Base-by-base conservation (phyloP, 2,888 invertebrate genomes). In the Cryptocheilus praepositus region DNA sequence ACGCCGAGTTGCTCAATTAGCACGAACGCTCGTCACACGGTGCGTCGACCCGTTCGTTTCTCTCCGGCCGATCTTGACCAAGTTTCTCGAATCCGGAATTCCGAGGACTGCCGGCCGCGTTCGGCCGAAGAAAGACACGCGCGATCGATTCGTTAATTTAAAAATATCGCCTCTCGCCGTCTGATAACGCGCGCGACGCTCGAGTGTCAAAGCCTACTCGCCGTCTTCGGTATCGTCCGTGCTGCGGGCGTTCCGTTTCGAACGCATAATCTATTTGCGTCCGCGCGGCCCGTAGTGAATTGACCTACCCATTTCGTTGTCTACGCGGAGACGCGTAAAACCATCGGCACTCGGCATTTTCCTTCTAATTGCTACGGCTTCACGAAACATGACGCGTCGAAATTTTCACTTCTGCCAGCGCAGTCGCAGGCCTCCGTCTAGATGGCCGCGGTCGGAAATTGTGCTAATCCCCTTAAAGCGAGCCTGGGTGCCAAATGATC, bases 381-480 rank as follows among this genome's bases (percentile, higher is more conserved):
- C 45, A 16, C 2, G n/a, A 8, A 11, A 49, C 19, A 4, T 19
- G 49, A 49, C 49, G 49, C 16, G 49, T n/a, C 49, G 1, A 49
- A 16, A 19, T 18, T n/a, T 49, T 49, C 45, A 3, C 16, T 45
- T 8, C n/a, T 45, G 8, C 45, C 25, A 2, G 25, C 5, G 25
- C 3, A 25, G 25, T 25, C 5, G 25, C 25, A 25, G 25, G 25
- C 25, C 25, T 25, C 2, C 25, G 28, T 60, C 57, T 45, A 25
- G 19, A 58, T 56, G 61, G 61, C 69, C 53, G 59, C 44, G 61
- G 63, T 67, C 72, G 75, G 77, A 75, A 81, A 80, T 79, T 77
- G 77, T 72, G 75, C 80, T 83, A 81, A 85, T 85, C 84, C 83
- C 79, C 79, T 83, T 80, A 83, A 85, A 85, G 80, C 67, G 80